phyloP scores from a whole-genome alignment of 2,113 vertebrate genomes.

The Tetrax tetrax region DNA sequence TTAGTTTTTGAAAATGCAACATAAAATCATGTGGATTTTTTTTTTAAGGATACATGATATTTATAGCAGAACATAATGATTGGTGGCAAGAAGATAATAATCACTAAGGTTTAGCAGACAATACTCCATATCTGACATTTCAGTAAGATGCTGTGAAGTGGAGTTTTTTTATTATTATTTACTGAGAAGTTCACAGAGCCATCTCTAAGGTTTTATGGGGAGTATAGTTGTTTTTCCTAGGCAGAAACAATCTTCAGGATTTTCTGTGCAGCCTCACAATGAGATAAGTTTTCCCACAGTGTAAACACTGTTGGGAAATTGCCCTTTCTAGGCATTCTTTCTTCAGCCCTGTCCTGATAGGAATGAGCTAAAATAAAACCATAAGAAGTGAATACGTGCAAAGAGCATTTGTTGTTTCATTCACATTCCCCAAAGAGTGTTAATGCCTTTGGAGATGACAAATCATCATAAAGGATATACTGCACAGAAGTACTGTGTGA shows the following conservation, averaged over 20 bases:
- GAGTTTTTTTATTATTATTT: background rate
- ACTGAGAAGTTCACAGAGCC: background rate
- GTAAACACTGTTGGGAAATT: background rate
- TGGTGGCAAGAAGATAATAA: background rate
- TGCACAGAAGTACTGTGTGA: background rate
- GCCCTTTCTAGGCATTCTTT: background rate
- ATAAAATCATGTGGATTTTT: background rate
- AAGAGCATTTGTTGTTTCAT: background rate
- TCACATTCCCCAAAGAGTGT: background rate
- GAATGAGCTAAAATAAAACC: conserved; percentile 14
- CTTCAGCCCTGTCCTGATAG: background rate
- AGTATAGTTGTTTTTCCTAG: background rate
- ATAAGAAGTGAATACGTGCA: background rate
- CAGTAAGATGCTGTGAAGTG: background rate
- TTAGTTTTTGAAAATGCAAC: background rate
- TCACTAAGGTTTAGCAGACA: background rate
- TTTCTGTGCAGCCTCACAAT: background rate
- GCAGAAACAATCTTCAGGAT: conserved; percentile 10
- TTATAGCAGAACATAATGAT: background rate
- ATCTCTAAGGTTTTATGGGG: background rate
- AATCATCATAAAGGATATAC: background rate
- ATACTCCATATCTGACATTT: background rate
- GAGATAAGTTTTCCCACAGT: background rate
- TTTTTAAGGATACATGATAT: background rate
- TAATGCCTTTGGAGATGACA: background rate